Base-by-base conservation (phyloP, 2,113 vertebrate genomes). In the Chroicocephalus ridibundus region DNA sequence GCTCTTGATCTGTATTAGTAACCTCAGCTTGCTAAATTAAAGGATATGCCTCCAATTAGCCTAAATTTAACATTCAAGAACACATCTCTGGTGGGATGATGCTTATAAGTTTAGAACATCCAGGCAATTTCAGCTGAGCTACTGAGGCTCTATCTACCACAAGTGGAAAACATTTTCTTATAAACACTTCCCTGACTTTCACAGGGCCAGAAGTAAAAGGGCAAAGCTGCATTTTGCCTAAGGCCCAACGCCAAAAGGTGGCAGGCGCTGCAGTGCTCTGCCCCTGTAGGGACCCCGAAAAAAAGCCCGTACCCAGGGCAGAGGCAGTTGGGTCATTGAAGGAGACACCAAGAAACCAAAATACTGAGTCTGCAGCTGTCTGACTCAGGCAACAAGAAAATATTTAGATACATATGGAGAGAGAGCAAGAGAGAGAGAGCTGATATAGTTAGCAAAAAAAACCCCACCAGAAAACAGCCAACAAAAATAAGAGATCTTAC, bases 1-100 rank as follows among this genome's bases (percentile, higher is more conserved):
- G 96, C 88, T 96, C 94, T 95, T 96, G 95, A 95, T 94, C 93
- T 96, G 93, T 97, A 97, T 95, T 97, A 97, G 95, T 97, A 97
- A 95, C 93, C 96, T 94, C 80, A 69, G 89, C 92, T 95, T 92
- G 93, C 96, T 95, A 97, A 97, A 97, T 97, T 96, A 97, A 97
- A 97, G 95, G 96, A 96, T 93, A 81, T 90, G 74, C 52, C 94
- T 97, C 90, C 91, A 95, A 96, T 97, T 97, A 97, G 96, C 95
- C 95, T 95, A 97, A 97, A 97, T 97, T 97, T 97, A 96, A 92
- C 78, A 97, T 96, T 97, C 95, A 94, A 88, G 89, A 96, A 82
- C 87, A 92, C 83, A 93, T 97, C 95, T 97, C 94, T 93, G 61
- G 86, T 94, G 94, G 80, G 81, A 95, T 77, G 91, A 55, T 85